Conservation (phyloP, 2,113 vertebrate species). For the Pelodiscus sinensis region DNA sequence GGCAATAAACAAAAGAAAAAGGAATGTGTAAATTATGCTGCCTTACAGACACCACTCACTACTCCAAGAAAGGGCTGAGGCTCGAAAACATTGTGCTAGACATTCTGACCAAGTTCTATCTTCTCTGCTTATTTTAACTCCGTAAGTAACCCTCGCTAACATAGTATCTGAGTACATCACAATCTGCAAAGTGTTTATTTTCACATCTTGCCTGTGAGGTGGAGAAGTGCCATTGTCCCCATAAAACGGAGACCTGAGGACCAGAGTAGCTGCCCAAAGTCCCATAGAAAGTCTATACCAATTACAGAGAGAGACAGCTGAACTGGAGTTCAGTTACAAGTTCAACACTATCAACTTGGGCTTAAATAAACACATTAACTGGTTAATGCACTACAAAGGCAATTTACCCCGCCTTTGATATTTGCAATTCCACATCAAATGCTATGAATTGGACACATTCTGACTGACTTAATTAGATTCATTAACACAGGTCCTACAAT, state of each 20-base stretch:
- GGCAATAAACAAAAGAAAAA: conserved; percentile 20
- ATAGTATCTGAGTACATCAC: neutral
- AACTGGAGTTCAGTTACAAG: too few species aligned
- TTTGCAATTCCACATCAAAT: too few species aligned
- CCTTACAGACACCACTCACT: neutral
- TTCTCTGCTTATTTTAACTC: neutral
- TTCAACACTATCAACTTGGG: too few species aligned
- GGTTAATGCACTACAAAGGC: too few species aligned
- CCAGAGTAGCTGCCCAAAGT: neutral
- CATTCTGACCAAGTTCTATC: neutral
- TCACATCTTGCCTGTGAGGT: neutral
- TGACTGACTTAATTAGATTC: too few species aligned
- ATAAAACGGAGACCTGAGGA: neutral
- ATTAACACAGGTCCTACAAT: too few species aligned
- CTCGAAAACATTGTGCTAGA: neutral
- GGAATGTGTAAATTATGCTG: neutral
- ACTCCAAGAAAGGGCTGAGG: neutral
- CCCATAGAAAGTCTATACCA: neutral
- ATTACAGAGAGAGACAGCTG: too few species aligned
- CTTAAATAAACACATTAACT: too few species aligned
- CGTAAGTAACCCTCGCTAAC: neutral
- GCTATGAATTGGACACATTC: too few species aligned
- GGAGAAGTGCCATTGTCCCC: neutral
- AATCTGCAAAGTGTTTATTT: neutral
- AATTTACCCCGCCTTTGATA: too few species aligned